Conservation (phyloP, 2,797 vertebrate genomes). For the Danio jaintianensis region DNA sequence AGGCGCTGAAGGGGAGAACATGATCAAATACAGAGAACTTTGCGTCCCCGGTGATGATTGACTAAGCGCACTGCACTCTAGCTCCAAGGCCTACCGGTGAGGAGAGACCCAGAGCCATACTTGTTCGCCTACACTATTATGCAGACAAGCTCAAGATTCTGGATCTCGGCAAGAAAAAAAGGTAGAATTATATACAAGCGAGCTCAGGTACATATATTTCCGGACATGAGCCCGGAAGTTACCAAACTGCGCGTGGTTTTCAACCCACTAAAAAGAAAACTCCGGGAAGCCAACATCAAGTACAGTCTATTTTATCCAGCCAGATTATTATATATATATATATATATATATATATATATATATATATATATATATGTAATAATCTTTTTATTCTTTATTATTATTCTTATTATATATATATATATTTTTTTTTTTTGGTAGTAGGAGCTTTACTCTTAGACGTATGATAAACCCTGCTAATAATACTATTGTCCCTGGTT, state of each 20-base stretch:
- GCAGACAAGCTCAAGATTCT: not conserved
- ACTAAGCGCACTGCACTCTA: not conserved
- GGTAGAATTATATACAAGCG: not conserved
- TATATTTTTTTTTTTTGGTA: no score
- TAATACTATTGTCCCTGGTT: not conserved
- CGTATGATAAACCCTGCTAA: no score
- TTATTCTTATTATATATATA: no score
- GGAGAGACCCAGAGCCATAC: not conserved
- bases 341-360: no score
- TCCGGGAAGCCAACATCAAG: not conserved
- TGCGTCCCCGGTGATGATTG: no score
- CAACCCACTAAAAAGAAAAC: constrained; percentile 8
- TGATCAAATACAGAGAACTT: no score
- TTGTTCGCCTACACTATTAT: not conserved
- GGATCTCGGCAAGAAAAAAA: not conserved
- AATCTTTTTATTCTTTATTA: no score
- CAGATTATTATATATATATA: no score
- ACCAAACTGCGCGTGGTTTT: not conserved
- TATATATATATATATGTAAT: no score
- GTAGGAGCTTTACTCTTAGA: not conserved
- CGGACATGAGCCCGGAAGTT: not conserved
- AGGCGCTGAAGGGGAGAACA: not conserved
- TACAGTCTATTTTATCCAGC: not conserved
- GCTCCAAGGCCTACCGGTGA: not conserved
- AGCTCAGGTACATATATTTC: not conserved